Conservation (phyloP, 2,113 vertebrate genomes). For the Vulpes ferrilata region DNA sequence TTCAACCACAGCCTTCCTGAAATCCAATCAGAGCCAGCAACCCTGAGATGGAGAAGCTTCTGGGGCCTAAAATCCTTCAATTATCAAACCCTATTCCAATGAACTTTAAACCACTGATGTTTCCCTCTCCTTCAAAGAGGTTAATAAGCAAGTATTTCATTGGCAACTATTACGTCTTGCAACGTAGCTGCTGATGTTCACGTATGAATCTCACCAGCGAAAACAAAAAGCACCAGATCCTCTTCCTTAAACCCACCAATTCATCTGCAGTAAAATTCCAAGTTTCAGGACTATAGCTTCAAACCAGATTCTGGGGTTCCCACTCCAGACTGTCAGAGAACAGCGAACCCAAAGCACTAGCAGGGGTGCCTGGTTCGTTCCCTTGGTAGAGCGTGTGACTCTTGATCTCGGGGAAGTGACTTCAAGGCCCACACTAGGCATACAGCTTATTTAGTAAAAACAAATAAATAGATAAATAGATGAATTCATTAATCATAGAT, state of each 20-base stretch:
- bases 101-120: background rate
- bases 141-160: background rate
- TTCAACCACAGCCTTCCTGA: background rate
- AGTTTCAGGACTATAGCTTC: background rate
- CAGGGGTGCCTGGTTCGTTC: background rate
- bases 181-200: background rate
- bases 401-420: background rate
- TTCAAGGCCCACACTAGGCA: background rate
- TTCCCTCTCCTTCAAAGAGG: background rate
- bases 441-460: background rate
- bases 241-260: background rate
- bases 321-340: background rate
- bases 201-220: background rate
- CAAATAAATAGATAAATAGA: background rate
- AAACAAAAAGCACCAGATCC: background rate
- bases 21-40: background rate
- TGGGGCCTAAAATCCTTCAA: background rate
- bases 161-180: background rate
- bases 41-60: background rate
- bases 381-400: background rate
- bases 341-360: background rate
- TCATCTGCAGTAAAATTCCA: slow-evolving; percentile 4
- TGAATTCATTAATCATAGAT: background rate
- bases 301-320: background rate
- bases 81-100: background rate